Conservation (phyloP, 2,113 vertebrate species). For the Leptosomus discolor region DNA sequence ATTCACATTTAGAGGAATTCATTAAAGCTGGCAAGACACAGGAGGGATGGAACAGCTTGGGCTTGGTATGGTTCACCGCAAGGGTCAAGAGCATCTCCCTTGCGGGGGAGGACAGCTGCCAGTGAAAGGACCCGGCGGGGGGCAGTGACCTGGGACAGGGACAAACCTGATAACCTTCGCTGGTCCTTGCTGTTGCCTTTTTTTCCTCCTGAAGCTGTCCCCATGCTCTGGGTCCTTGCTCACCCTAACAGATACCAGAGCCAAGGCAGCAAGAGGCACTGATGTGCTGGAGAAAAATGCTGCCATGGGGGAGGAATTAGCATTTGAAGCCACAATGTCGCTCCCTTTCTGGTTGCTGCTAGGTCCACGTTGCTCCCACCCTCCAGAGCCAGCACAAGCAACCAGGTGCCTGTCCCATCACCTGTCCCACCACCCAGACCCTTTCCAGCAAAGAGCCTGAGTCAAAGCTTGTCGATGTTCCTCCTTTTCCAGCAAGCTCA, state of each 20-base stretch:
- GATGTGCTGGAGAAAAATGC: neutral
- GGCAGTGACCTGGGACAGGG: neutral
- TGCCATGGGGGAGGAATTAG: rapidly evolving
- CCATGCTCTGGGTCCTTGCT: rapidly evolving
- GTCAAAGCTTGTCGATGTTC: rapidly evolving
- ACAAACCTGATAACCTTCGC: neutral
- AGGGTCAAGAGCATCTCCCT: rapidly evolving
- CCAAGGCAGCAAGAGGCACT: rapidly evolving
- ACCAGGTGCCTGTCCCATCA: neutral
- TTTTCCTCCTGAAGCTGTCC: neutral
- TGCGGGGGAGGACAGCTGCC: neutral
- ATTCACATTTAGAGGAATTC: constrained; percentile 9
- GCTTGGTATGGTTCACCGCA: neutral
- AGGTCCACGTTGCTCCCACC: neutral
- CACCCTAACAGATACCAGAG: neutral
- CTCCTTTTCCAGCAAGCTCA: neutral
- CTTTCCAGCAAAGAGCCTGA: neutral
- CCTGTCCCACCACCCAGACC: neutral
- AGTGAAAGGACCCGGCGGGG: neutral
- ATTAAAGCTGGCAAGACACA: neutral
- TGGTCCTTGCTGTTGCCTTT: rapidly evolving
- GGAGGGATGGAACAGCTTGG: constrained; percentile 31
- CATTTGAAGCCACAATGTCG: neutral
- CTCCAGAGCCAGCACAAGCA: rapidly evolving
- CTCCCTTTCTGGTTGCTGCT: too few relatives aligned